Conservation (phyloP, 2,113 vertebrate species). For the Pollachius pollachius region DNA sequence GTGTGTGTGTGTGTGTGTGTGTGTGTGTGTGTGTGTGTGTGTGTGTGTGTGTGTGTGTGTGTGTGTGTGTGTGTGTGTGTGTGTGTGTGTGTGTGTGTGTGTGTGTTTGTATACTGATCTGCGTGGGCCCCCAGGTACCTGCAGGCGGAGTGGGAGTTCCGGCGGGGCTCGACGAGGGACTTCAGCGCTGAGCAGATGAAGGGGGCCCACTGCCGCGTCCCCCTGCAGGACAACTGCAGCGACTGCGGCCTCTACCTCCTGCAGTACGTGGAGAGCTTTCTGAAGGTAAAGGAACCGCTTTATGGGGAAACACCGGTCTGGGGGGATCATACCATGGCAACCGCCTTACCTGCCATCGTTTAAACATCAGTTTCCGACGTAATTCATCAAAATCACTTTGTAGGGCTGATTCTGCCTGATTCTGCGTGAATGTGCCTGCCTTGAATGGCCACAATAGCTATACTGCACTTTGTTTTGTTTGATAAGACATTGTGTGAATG, state of each 20-base stretch:
- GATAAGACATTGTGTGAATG: no score
- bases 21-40: neutral
- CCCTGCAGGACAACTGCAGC: constrained; percentile 94
- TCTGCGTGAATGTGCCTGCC: no score
- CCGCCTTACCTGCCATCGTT: no score
- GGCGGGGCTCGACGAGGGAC: constrained; percentile 76
- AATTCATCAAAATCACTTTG: no score
- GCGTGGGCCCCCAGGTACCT: constrained; percentile 78
- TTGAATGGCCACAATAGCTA: no score
- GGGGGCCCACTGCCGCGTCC: constrained; percentile 85
- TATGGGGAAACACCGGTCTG: neutral
- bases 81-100: neutral
- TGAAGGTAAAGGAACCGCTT: constrained; percentile 76
- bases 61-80: neutral
- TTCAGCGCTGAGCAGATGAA: constrained; percentile 84
- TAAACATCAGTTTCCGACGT: no score
- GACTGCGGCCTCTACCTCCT: constrained; percentile 95
- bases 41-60: neutral
- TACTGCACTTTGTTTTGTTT: no score
- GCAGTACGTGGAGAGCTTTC: constrained; percentile 94
- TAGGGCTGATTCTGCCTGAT: no score
- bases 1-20: neutral
- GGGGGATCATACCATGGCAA: no score
- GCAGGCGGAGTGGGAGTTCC: constrained; percentile 89
- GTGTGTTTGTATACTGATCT: neutral